Percentiles rank a stretch among this genome's conserved stretches.
phyloP scores from a whole-genome alignment of 1,140 invertebrate genomes.

The Theocolax elegans region DNA sequence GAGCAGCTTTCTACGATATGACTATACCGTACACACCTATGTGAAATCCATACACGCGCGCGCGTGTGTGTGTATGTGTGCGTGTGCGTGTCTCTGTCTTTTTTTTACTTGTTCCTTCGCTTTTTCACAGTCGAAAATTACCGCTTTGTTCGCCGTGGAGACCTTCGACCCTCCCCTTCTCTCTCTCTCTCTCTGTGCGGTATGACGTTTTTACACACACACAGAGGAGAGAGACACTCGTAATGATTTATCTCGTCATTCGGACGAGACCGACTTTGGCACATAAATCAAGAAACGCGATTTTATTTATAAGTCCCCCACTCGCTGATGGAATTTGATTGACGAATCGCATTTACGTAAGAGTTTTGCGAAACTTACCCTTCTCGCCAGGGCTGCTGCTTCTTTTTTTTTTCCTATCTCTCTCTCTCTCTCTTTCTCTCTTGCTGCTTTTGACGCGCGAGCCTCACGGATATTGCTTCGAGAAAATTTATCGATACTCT shows the following conservation, averaged over 20 bases:
- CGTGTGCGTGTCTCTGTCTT: background rate
- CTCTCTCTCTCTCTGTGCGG: slow-evolving; percentile 20
- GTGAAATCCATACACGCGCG: slow-evolving; percentile 3
- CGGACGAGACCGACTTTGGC: slow-evolving; percentile 31
- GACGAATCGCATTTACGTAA: slow-evolving; percentile 40
- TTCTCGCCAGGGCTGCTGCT: background rate
- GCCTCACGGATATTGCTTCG: too few species aligned
- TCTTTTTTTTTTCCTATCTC: background rate
- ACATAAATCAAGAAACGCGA: slow-evolving; percentile 22
- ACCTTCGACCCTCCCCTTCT: too few species aligned
- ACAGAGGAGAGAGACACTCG: background rate
- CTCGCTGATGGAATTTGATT: slow-evolving; percentile 30
- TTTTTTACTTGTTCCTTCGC: slow-evolving; percentile 18
- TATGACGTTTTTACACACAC: slow-evolving; percentile 25
- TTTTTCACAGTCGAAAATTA: slow-evolving; percentile 37
- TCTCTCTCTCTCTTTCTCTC: slow-evolving; percentile 20
- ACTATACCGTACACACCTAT: background rate
- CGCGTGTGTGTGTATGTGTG: slow-evolving; percentile 6
- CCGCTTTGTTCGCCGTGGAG: slow-evolving; percentile 21
- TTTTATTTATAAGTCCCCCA: slow-evolving; percentile 34
- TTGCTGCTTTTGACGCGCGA: slow-evolving; percentile 39
- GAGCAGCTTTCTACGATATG: slow-evolving; percentile 32
- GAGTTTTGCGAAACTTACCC: slow-evolving; percentile 23
- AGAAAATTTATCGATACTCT: slow-evolving; percentile 17
- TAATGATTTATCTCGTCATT: slow-evolving; percentile 41